phyloP scores from a whole-genome alignment of 2,113 vertebrate species.

The Salminus brasiliensis region DNA sequence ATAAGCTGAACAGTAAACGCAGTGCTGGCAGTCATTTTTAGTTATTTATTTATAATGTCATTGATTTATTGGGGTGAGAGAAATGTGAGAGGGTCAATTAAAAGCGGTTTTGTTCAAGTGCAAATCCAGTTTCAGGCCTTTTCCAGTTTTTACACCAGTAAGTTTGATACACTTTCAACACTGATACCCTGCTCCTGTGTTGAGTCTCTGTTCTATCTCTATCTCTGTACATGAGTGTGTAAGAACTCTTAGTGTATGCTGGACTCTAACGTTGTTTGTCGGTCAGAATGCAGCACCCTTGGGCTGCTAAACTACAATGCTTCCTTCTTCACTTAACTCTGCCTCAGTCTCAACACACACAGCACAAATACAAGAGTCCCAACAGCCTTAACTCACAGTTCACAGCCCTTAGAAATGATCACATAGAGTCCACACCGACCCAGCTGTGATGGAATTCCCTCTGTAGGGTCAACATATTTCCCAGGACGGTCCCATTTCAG shows the following conservation, averaged over 20 bases:
- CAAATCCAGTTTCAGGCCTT: no score
- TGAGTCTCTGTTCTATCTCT: constrained; percentile 35
- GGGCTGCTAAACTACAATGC: constrained; percentile 65
- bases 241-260: constrained; percentile 53
- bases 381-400: background rate
- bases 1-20: no score
- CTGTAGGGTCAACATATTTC: background rate
- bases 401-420: background rate
- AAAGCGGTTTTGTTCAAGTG: no score
- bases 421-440: constrained; percentile 13
- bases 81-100: no score
- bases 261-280: constrained; percentile 72
- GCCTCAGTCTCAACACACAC: constrained; percentile 27
- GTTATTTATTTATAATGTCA: no score
- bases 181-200: background rate
- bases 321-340: constrained; percentile 60
- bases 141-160: no score
- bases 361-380: constrained; percentile 58
- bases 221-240: constrained; percentile 59
- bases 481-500: background rate
- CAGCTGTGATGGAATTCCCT: constrained; percentile 17
- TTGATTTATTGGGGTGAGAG: no score
- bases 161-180: no score
- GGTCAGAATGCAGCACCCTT: constrained; percentile 48
- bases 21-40: no score